Conservation (phyloP, 2,797 vertebrate species). For the Amphiprion clarkii region DNA sequence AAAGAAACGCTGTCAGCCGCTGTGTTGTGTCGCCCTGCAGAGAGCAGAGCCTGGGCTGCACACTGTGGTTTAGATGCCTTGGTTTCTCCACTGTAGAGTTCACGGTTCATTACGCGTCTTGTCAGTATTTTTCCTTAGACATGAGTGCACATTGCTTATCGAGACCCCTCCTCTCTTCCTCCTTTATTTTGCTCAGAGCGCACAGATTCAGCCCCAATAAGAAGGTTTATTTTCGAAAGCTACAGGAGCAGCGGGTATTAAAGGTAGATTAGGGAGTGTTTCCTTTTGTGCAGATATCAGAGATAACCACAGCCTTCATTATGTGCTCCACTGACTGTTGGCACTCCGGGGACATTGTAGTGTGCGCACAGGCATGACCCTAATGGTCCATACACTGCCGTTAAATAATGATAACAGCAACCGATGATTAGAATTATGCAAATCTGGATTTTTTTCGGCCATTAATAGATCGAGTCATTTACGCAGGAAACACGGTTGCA, state of each 20-base stretch:
- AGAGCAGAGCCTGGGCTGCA: constrained; percentile 77
- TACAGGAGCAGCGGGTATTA: constrained; percentile 69
- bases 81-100: constrained; percentile 81
- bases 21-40: constrained; percentile 72
- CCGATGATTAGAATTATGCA: constrained; percentile 81
- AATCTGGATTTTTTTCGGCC: constrained; percentile 71
- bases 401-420: constrained; percentile 82
- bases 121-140: constrained; percentile 95
- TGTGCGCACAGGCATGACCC: constrained; percentile 78
- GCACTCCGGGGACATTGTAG: constrained; percentile 79
- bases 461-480: constrained; percentile 68
- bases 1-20: constrained; percentile 74
- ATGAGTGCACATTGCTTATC: constrained; percentile 95
- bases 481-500: constrained; percentile 44
- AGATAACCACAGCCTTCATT: constrained; percentile 81
- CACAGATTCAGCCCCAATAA: constrained; percentile 65
- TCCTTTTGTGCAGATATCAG: constrained; percentile 80
- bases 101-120: constrained; percentile 96
- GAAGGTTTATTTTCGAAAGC: constrained; percentile 58
- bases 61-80: constrained; percentile 88
- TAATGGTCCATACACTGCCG: constrained; percentile 78
- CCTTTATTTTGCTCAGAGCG: constrained; percentile 61
- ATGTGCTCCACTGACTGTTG: constrained; percentile 81
- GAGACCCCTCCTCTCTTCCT: constrained; percentile 65
- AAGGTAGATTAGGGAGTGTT: constrained; percentile 81